Evolutionary conservation across 2,888 invertebrate genomes (phyloP).

Genomic region (Aquatica leii): DNA sequence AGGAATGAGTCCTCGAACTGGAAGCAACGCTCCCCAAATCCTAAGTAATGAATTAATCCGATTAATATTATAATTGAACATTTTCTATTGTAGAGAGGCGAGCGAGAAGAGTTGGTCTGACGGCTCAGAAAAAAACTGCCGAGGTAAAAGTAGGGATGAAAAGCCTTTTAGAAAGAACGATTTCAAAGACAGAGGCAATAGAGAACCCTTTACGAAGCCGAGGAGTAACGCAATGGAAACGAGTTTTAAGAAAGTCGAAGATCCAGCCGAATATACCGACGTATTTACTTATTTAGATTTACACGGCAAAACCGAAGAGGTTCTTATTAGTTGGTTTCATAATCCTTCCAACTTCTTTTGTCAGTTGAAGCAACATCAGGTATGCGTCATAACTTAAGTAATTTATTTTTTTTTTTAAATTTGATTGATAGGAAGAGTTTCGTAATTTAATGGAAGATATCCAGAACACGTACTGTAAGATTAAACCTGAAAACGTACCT

Average conservation of each 20-base stretch:
- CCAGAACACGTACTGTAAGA: constrained; percentile 71
- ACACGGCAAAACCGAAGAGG: constrained; percentile 65
- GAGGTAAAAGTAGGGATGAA: constrained; percentile 10
- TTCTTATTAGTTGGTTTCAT: constrained; percentile 77
- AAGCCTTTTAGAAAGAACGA: neutral
- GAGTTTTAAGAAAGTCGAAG: constrained; percentile 21
- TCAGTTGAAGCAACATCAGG: constrained; percentile 51
- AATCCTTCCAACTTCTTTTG: constrained; percentile 76
- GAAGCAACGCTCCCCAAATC: neutral
- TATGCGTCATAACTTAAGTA: constrained; percentile 27
- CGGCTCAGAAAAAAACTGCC: constrained; percentile 53
- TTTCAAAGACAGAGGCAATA: neutral
- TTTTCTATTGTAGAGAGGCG: constrained; percentile 33
- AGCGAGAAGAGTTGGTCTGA: constrained; percentile 51
- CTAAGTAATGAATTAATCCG: too few species aligned
- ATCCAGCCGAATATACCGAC: constrained; percentile 49
- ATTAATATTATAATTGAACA: neutral
- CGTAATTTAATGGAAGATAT: constrained; percentile 75
- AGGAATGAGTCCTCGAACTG: neutral
- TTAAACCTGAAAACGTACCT: constrained; percentile 60
- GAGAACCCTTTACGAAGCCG: neutral
- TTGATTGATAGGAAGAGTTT: constrained; percentile 63
- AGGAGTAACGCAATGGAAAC: neutral
- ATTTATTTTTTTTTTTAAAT: constrained; percentile 9
- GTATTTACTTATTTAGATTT: constrained; percentile 50